phyloP scores from a whole-genome alignment of 2,113 vertebrate genomes.

The Macrotis lagotis region DNA sequence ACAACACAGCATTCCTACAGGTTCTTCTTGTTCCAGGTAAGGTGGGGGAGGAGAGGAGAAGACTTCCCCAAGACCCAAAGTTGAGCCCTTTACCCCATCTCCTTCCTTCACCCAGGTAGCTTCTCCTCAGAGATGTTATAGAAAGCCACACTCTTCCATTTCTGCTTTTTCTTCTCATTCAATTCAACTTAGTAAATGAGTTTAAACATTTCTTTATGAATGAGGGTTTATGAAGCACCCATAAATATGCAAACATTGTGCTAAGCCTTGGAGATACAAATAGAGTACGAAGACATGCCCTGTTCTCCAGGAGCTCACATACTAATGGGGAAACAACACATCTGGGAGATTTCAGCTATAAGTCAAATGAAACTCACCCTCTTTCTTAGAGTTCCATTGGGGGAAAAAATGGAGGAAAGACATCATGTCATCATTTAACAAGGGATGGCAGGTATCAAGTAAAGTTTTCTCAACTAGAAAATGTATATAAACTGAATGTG shows the following conservation, averaged over 20 bases:
- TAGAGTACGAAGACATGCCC: background rate
- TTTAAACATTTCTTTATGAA: background rate
- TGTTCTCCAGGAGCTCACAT: background rate
- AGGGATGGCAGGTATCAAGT: background rate
- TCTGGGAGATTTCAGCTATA: background rate
- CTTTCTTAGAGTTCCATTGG: background rate
- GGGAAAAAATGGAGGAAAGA: no score
- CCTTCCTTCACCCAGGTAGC: background rate
- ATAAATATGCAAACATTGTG: background rate
- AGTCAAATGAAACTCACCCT: background rate
- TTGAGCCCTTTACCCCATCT: background rate
- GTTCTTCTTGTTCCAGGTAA: background rate
- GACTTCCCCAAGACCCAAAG: background rate
- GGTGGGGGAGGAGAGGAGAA: background rate
- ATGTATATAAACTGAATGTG: background rate
- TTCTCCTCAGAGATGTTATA: background rate
- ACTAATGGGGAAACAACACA: background rate
- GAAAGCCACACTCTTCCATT: background rate
- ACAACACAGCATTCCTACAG: background rate
- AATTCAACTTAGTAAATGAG: background rate
- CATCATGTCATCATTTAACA: no score
- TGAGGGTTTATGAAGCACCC: background rate
- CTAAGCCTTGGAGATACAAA: background rate
- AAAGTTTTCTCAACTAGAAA: background rate
- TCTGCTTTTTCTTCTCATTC: background rate